Conservation (phyloP, 53 echinoderm and acorn worm genomes). For the Echinarachnius parma region DNA sequence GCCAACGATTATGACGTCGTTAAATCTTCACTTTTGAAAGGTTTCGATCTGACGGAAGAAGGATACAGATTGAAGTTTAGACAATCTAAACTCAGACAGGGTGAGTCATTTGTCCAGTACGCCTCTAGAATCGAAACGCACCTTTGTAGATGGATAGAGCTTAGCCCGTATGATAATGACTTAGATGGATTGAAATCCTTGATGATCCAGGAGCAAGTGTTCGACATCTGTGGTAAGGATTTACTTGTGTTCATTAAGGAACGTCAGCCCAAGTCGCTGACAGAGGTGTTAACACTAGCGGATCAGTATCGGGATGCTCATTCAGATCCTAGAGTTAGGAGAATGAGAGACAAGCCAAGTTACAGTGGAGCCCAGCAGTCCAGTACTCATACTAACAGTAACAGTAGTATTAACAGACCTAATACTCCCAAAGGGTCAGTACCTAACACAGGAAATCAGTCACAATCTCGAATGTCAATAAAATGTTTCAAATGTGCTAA, state of each 20-base stretch:
- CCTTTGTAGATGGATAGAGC: slow-evolving; percentile 56
- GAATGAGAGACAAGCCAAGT: too few species aligned
- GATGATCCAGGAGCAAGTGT: slow-evolving; percentile 53
- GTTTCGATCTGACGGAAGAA: slow-evolving; percentile 53
- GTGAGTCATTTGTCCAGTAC: slow-evolving; percentile 49
- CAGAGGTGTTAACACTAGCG: slow-evolving; percentile 41
- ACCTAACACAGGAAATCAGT: too few species aligned
- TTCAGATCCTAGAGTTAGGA: slow-evolving; percentile 25
- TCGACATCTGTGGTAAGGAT: slow-evolving; percentile 46
- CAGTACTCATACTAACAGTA: too few species aligned
- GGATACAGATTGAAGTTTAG: slow-evolving; percentile 54
- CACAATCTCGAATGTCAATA: too few species aligned
- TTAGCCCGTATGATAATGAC: slow-evolving; percentile 13
- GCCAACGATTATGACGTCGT: slow-evolving; percentile 32
- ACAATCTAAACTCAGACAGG: slow-evolving; percentile 39
- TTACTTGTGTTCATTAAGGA: slow-evolving; percentile 56
- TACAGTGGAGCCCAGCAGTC: slow-evolving; percentile 38
- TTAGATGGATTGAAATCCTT: slow-evolving; percentile 36
- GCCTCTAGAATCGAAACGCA: slow-evolving; percentile 34
- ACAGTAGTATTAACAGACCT: too few species aligned
- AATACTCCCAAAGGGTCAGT: too few species aligned
- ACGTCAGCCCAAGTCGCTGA: slow-evolving; percentile 31
- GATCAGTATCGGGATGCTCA: slow-evolving; percentile 67
- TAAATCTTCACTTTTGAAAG: slow-evolving; percentile 39
- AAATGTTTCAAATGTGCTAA: too few species aligned